Percentiles rank a stretch among this genome's conserved stretches.
These are phyloP conservation scores for Lophotis ruficrista DNA, from an alignment of 2,113 vertebrate genomes.

Conservation along the genomic window DNA sequence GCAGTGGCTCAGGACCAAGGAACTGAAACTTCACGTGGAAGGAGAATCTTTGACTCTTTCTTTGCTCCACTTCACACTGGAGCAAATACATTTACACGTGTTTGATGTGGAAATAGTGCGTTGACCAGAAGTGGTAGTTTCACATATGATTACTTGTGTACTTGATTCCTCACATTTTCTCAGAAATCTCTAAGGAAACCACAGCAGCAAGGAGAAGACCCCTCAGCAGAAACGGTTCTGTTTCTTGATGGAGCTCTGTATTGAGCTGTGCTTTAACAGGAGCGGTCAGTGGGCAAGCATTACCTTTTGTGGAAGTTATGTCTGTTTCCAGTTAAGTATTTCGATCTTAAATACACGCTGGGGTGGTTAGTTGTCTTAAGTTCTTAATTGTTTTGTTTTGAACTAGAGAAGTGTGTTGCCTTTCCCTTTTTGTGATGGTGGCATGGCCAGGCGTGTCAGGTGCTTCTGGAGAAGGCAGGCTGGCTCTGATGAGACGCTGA, in stretches of 20 bases:
- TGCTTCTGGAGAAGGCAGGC: accelerated
- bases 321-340: not conserved
- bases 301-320: not conserved
- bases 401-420: not conserved
- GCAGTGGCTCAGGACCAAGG: not conserved
- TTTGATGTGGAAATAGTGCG: not conserved
- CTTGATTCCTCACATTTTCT: not conserved
- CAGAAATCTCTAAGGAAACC: not conserved
- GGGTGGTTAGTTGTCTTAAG: not conserved
- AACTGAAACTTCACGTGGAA: not conserved
- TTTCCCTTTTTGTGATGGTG: not conserved
- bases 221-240: accelerated
- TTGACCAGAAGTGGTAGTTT: not conserved
- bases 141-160: accelerated
- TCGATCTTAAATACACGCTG: not conserved
- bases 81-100: accelerated
- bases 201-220: not conserved
- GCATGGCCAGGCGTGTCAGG: accelerated
- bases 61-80: not conserved
- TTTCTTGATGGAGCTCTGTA: not conserved
- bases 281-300: not conserved
- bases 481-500: not conserved
- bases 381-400: not conserved
- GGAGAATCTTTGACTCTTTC: not conserved
- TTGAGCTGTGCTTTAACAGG: not conserved